Base-by-base conservation (phyloP, 1,140 invertebrate genomes). In the Drosophila kanapiae region DNA sequence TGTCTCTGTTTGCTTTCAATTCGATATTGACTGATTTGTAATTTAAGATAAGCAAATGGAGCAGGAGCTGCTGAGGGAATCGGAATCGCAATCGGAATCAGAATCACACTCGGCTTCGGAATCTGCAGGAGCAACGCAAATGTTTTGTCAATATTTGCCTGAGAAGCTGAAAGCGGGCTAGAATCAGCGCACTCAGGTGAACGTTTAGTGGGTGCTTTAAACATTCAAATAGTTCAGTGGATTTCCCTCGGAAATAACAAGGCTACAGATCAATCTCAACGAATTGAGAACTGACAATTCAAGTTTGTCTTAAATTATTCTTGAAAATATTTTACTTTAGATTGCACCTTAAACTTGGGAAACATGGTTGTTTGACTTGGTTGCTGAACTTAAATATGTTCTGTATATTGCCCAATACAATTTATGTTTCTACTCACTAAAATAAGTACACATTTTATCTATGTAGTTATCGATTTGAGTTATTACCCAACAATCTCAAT, bases 1-100 rank as follows among this genome's bases (percentile, higher is more conserved):
- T 69, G 54, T 69, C 48, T 88, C 69, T 83, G 81, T 90, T 85
- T 90, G 71, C 78, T 35, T 90, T 90, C 78, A 75, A 87, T 88
- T 88, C 67, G 65, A 71, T 87, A 88, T 88, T 88, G 84, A 88
- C 84, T 88, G 84, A 88, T 88, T 88, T 90, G 84, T 88, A 88
- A 88, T 84, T 88, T 88, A 84, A 88, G 83, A 87, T 87, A 87
- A 88, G 80, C 85, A 84, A 88, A 80, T 88, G 78, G 75, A 79
- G 80, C 80, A 42, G 61, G 43, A 58, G 54, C 49, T 13, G 59
- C 27, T 10, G 10, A 27, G 42, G 71, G 33, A 54, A 47, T 67
- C 43, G 43, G 29, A 58, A 59, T 58, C 29, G n/a, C 53, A 68
- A 23, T 42, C 14, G 4, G 33, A 62, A 37, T 51, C 45, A 3